phyloP scores from a whole-genome alignment of 2,888 invertebrate genomes.

The Plagiodera versicolora region DNA sequence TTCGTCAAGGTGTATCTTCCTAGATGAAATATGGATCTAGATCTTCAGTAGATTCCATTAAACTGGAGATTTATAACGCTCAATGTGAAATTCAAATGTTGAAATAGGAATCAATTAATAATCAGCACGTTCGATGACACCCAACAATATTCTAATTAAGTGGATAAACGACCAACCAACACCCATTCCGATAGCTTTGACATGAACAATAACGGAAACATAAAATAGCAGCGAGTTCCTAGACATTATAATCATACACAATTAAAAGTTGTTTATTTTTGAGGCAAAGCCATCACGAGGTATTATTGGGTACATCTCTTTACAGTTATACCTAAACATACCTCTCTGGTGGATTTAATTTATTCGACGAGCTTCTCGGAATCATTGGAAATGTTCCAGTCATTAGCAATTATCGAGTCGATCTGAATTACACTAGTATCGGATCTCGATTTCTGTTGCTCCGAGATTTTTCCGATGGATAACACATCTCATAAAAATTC shows the following conservation, averaged over 20 bases:
- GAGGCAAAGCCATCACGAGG: slow-evolving; percentile 14
- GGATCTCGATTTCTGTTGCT: background rate
- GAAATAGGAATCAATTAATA: background rate
- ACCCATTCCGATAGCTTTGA: slow-evolving; percentile 12
- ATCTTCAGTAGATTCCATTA: no score
- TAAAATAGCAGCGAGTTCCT: slow-evolving; percentile 21
- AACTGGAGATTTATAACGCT: background rate
- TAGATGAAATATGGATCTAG: background rate
- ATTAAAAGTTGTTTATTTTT: slow-evolving; percentile 26
- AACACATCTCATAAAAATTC: background rate
- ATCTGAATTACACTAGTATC: background rate
- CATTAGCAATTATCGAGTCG: slow-evolving; percentile 6
- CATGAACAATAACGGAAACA: slow-evolving; percentile 22
- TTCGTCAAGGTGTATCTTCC: background rate
- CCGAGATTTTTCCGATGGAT: background rate
- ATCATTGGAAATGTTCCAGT: slow-evolving; percentile 6
- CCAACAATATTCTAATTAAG: slow-evolving; percentile 14
- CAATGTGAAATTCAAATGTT: background rate
- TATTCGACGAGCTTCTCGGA: slow-evolving; percentile 17
- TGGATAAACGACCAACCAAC: slow-evolving; percentile 1
- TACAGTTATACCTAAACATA: slow-evolving; percentile 19
- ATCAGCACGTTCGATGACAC: background rate
- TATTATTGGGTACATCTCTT: slow-evolving; percentile 21
- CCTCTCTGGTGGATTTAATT: slow-evolving; percentile 15
- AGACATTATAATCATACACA: slow-evolving; percentile 23